Conservation (phyloP, 1,140 invertebrate species). For the Drosophila lacteicornis region DNA sequence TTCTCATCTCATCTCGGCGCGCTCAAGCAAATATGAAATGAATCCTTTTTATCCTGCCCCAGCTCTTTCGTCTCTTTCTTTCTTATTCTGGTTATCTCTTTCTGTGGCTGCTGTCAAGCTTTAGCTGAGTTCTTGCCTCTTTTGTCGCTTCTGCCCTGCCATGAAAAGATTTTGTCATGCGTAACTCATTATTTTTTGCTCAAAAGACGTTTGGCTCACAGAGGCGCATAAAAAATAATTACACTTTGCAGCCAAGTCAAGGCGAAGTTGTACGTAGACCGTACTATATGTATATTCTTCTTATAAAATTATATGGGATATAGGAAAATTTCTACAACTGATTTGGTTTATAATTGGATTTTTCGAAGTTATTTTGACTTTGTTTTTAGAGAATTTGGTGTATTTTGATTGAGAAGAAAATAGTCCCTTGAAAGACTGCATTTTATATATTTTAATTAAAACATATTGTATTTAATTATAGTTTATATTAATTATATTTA, state of each 20-base stretch:
- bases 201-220: conserved; percentile 73
- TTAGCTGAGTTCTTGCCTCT: conserved; percentile 43
- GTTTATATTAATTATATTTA: too few species aligned
- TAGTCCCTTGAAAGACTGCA: too few species aligned
- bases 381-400: too few species aligned
- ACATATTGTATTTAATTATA: too few species aligned
- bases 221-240: conserved; percentile 73
- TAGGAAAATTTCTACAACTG: neutral
- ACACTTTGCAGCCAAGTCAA: conserved; percentile 41
- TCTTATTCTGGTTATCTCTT: conserved; percentile 15
- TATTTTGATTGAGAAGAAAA: too few species aligned
- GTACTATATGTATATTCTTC: neutral
- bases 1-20: conserved; percentile 33
- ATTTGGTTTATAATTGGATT: neutral
- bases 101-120: conserved; percentile 54
- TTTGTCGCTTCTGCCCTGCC: conserved; percentile 40
- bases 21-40: conserved; percentile 74
- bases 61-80: conserved; percentile 2
- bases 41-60: conserved; percentile 64
- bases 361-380: neutral
- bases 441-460: too few species aligned
- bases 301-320: neutral
- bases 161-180: conserved; percentile 84
- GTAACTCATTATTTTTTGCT: conserved; percentile 84
- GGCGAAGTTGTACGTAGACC: neutral